Evolutionary conservation across 1,140 invertebrate genomes (phyloP).

Genomic region (Olivierus martensii): DNA sequence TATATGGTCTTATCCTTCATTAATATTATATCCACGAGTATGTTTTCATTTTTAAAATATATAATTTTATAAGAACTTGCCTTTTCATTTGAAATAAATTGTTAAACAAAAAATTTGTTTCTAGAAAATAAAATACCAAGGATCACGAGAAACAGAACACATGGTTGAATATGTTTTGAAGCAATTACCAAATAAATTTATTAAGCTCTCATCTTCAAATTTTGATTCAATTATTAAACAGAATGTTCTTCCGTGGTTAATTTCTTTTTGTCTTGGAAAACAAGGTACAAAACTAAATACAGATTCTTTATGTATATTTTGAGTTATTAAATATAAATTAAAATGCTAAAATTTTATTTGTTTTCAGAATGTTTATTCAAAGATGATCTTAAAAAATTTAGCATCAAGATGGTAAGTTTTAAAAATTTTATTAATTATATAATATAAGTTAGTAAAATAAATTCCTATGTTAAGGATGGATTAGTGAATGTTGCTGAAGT

Average conservation of each 20-base stretch:
- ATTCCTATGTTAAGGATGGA: conserved; percentile 40
- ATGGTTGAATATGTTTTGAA: conserved; percentile 33
- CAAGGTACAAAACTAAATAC: conserved; percentile 21
- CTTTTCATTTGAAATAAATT: not conserved
- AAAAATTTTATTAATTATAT: not conserved
- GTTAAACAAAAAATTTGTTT: conserved; percentile 22
- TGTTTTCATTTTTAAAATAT: conserved; percentile 5
- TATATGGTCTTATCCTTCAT: conserved; percentile 52
- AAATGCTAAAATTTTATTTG: not conserved
- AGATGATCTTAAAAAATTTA: conserved; percentile 7
- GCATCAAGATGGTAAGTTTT: conserved; percentile 7
- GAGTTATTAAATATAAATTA: no score
- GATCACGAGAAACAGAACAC: conserved; percentile 27
- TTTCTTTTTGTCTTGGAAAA: conserved; percentile 34
- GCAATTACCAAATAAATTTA: conserved; percentile 25
- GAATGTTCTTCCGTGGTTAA: conserved; percentile 31
- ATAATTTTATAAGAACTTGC: not conserved
- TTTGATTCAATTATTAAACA: conserved; percentile 17
- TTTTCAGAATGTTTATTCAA: conserved; percentile 9
- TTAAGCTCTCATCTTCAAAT: conserved; percentile 26
- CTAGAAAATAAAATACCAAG: conserved; percentile 31
- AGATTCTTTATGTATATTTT: no score
- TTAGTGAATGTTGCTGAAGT: conserved; percentile 41
- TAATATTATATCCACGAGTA: conserved; percentile 43
- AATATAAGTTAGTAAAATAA: no score